Evolutionary conservation across 2,888 invertebrate genomes (phyloP), one percentile per base, ranked within the genome.

Genomic region (Strigamia maritima): DNA sequence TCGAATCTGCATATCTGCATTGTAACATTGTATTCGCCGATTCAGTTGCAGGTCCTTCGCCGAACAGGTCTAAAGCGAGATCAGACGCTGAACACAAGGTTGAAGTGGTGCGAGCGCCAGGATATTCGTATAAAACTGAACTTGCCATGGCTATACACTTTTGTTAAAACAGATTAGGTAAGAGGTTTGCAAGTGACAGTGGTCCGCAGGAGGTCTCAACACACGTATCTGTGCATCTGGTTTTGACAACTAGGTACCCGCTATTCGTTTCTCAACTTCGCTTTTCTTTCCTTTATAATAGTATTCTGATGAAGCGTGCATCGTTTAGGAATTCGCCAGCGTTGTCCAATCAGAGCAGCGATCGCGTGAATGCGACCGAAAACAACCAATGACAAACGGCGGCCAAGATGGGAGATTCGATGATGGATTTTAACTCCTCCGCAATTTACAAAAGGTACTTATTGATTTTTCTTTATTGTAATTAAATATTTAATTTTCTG

Each of bases 81-180:
- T 77, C 77, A 26, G 77, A 28, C 3, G 70, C 38, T n/a, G 78
- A 78, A 35, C 54, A 54, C 60, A 54, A 26, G 10, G 35, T 35
- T 22, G 26, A 44, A 28, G 49, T 26, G 24, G 38, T 26, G 40
- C 38, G 76, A 12, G 49, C 54, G 19, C 31, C 70, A 16, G 70
- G 70, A 40, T 35, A 78, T 12, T 78, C 78, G 78, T 78, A 78
- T 31, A 78, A 70, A 19, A 78, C 70, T 35, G 78, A 70, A 70
- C 70, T 78, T 24, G 78, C 70, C 78, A 78, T 78, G 78, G 35
- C 74, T 8, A 19, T 54, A 44, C 44, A 54, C 54, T n/a, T 54
- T 22, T 54, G 54, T 54, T 54, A 54, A n/a, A 54, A 54, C 7
- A 54, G 54, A 54, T 54, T 54, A 54, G 54, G 54, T 54, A 54